Base-by-base conservation (phyloP, 2,113 vertebrate species). In the Xiphorhynchus elegans region DNA sequence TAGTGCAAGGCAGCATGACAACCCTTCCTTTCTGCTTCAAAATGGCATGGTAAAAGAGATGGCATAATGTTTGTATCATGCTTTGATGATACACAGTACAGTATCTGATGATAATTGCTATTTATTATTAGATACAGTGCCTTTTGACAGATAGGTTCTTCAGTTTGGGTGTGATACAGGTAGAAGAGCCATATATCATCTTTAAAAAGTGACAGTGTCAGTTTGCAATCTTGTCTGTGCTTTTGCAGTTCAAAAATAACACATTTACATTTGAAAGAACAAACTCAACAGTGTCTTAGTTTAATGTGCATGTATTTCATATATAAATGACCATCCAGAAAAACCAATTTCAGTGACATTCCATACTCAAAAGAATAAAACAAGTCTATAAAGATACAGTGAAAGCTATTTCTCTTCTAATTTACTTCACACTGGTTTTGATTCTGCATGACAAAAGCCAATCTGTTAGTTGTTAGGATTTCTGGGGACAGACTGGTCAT, bases 241-340 rank as follows among this genome's bases (percentile, higher is more conserved):
- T 90, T 89, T 60, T 95, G 64, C 64, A 84, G 60, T 87, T 95
- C 72, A 74, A 90, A 95, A 89, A 77, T 50, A 95, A 90, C 73
- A 37, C 26, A 78, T 90, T 96, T 95, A 56, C 56, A 64, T 96
- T 90, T 93, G 87, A 96, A 94, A 97, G 87, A 73, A 89, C 15
- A 39, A 90, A 78, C 44, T 72, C 68, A 15, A 77, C 55, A 47
- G 47, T 87, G 92, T 84, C 86, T 92, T 90, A 84, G 50, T 89
- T 92, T 84, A 89, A 92, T 90, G 47, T 75, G 72, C 78, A 40
- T 70, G 68, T 90, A 95, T 95, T 97, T 93, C 91, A 92, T 56
- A 76, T 69, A 93, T 64, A 94, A 92, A 94, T 95, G 94, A 84
- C 91, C 84, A 84, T 85, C 28, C 66, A 78, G 60, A 52, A 84